phyloP scores from a whole-genome alignment of 2,888 invertebrate genomes.

The Clitarchus hookeri region DNA sequence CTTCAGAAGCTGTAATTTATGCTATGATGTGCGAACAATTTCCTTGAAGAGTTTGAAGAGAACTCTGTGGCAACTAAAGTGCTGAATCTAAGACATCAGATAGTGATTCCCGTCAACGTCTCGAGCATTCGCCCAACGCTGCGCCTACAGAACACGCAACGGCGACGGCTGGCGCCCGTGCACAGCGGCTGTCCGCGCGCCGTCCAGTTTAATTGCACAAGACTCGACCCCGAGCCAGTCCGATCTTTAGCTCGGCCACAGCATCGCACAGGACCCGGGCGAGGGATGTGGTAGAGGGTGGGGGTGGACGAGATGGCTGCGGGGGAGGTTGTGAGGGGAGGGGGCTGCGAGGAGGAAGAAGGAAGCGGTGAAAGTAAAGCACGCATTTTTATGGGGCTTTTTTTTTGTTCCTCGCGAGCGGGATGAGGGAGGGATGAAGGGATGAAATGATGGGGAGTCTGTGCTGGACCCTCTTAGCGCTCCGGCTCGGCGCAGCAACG shows the following conservation, averaged over 20 bases:
- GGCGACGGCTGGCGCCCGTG: too few species aligned
- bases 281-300: slow-evolving; percentile 22
- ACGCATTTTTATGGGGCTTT: slow-evolving; percentile 38
- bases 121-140: too few species aligned
- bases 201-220: slow-evolving; percentile 29
- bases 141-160: too few species aligned
- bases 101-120: too few species aligned
- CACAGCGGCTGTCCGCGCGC: neutral
- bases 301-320: neutral
- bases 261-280: slow-evolving; percentile 27
- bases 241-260: slow-evolving; percentile 30
- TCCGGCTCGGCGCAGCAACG: neutral
- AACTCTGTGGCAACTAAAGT: too few species aligned
- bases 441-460: slow-evolving; percentile 22
- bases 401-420: slow-evolving; percentile 32
- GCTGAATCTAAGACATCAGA: too few species aligned
- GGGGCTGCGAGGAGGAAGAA: slow-evolving; percentile 4
- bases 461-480: slow-evolving; percentile 10
- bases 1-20: too few species aligned
- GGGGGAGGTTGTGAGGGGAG: neutral
- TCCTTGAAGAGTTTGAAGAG: too few species aligned
- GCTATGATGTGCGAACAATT: too few species aligned
- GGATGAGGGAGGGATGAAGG: slow-evolving; percentile 29
- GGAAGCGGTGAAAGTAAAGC: slow-evolving; percentile 34
- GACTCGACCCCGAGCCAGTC: slow-evolving; percentile 25